phyloP scores from a whole-genome alignment of 1,140 invertebrate species.

The Trachymyrmex cornetzi region DNA sequence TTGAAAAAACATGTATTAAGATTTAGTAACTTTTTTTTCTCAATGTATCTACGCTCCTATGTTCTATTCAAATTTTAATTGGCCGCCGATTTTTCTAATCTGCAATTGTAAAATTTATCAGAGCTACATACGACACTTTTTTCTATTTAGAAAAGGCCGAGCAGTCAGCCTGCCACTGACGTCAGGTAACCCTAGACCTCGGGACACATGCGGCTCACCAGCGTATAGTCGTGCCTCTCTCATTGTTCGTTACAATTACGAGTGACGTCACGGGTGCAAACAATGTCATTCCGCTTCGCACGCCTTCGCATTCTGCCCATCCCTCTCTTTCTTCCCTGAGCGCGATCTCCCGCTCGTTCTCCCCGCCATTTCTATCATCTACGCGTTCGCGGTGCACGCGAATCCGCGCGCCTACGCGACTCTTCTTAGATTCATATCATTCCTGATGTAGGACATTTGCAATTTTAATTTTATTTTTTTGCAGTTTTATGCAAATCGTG shows the following conservation, averaged over 20 bases:
- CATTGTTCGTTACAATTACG: slow-evolving; percentile 82
- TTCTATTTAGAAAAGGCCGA: slow-evolving; percentile 18
- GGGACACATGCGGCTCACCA: slow-evolving; percentile 38
- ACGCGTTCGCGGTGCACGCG: slow-evolving; percentile 42
- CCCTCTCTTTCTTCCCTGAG: slow-evolving; percentile 51
- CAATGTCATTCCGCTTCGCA: slow-evolving; percentile 81
- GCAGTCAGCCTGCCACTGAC: slow-evolving; percentile 12
- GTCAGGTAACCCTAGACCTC: slow-evolving; percentile 65
- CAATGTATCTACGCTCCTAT: no score
- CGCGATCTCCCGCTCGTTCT: slow-evolving; percentile 43
- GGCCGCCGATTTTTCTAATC: background rate
- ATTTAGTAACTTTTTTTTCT: no score
- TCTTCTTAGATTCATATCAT: slow-evolving; percentile 20
- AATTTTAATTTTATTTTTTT: slow-evolving; percentile 43
- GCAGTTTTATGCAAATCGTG: background rate
- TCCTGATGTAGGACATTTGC: slow-evolving; percentile 26
- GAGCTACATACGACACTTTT: background rate
- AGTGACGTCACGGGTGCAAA: slow-evolving; percentile 83
- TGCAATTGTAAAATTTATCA: background rate
- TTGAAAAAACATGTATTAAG: no score
- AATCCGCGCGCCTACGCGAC: slow-evolving; percentile 49
- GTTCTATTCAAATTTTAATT: background rate
- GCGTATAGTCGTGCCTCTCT: slow-evolving; percentile 72
- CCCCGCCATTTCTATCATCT: slow-evolving; percentile 50
- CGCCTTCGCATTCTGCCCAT: slow-evolving; percentile 70